Evolutionary conservation across 2,888 invertebrate genomes (phyloP), one percentile per base, ranked within the genome.

Genomic region (Aspidapion aeneum): DNA sequence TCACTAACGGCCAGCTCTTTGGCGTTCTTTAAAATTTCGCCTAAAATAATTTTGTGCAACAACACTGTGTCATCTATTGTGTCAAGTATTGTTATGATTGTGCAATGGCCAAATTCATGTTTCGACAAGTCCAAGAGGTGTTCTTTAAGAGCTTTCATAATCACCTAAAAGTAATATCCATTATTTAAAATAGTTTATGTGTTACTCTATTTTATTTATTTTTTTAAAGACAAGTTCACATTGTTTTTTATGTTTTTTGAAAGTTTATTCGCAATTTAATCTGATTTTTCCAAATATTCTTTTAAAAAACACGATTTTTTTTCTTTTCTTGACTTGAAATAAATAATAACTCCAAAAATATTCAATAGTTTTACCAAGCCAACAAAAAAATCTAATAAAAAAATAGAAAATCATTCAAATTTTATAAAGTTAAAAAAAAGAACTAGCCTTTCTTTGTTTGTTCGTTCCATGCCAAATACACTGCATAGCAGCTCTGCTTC

Each of bases 41-140:
- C 82, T 12, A 92, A 82, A 52, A 93, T 84, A 0, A 90, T 87
- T 79, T 97, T 97, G 73, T 90, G 90, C 18, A 96, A 85, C 0
- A 97, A 83, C 61, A 93, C 92, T 0, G 97, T 98, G 76, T 98
- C 98, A 77, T 98, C 98, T 1, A 96, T 89, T 0, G 87, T 84
- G 77, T 98, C 97, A 69, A 97, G 87, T 67, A 97, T 83, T 0
- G 93, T 87, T 66, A 96, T 82, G 21, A 98, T 80, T 19, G 93
- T 86, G 21, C 90, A 82, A 77, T 96, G 91, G 0, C 96, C 97
- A 70, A 93, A 88, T 78, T 97, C 94, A 71, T 97, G 96, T 66
- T 86, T 87, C 59, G 91, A 89, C 9, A 96, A 84, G 62, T 92
- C 89, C 2, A 89, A 82, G 0, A 93, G 85, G 75, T 94, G 90